Evolutionary conservation across 2,888 invertebrate species (phyloP).

Genomic region (Nemotelus pantherinus): DNA sequence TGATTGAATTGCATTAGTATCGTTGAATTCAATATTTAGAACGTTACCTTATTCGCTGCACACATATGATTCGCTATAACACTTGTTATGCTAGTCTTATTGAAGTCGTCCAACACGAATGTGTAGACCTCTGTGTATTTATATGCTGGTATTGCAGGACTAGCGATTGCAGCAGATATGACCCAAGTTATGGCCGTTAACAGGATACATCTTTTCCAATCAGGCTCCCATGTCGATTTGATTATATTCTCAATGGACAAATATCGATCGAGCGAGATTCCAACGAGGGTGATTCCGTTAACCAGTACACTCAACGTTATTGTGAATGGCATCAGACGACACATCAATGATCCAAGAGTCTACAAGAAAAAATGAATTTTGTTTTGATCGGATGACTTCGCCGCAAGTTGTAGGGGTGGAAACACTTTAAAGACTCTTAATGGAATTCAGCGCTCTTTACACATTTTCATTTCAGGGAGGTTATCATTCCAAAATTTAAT

Average conservation of each 20-base stretch:
- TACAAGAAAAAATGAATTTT: slow-evolving; percentile 55
- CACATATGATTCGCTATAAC: slow-evolving; percentile 4
- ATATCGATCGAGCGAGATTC: slow-evolving; percentile 70
- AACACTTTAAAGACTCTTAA: too few species aligned
- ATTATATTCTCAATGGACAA: slow-evolving; percentile 65
- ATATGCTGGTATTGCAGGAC: slow-evolving; percentile 65
- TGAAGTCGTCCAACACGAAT: background rate
- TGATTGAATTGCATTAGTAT: slow-evolving; percentile 50
- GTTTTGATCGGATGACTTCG: too few species aligned
- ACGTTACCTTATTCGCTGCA: slow-evolving; percentile 4
- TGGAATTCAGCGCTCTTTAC: too few species aligned
- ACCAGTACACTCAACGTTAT: slow-evolving; percentile 67
- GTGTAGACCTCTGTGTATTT: slow-evolving; percentile 33
- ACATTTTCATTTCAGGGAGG: too few species aligned
- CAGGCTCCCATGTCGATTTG: slow-evolving; percentile 65
- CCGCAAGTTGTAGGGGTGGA: too few species aligned
- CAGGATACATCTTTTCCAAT: slow-evolving; percentile 58
- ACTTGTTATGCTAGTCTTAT: background rate
- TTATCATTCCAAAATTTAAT: too few species aligned
- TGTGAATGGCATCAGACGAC: slow-evolving; percentile 66
- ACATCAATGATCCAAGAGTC: slow-evolving; percentile 66
- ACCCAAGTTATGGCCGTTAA: slow-evolving; percentile 62
- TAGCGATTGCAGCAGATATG: slow-evolving; percentile 62
- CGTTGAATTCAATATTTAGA: too few species aligned
- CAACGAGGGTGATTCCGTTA: slow-evolving; percentile 67